These are phyloP conservation scores for Pterois miles DNA, from an alignment of 2,797 vertebrate species.

Conservation along the genomic window DNA sequence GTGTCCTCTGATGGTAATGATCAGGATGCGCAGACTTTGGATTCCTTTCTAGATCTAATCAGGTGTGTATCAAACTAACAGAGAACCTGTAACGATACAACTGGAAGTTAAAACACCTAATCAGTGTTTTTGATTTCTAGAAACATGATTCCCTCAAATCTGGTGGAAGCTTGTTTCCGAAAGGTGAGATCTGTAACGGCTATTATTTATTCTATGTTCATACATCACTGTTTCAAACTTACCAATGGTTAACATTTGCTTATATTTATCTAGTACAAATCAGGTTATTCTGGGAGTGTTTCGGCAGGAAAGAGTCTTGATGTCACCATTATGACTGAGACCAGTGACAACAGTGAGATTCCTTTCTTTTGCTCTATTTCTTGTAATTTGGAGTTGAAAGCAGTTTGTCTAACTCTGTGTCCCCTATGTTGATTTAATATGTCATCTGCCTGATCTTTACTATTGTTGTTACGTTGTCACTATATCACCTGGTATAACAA, in stretches of 20 bases:
- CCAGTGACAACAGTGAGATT: slow-evolving; percentile 21
- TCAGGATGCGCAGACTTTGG: slow-evolving; percentile 81
- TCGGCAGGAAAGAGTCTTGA: not conserved
- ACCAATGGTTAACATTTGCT: not conserved
- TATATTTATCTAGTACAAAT: slow-evolving; percentile 32
- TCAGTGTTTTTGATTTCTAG: slow-evolving; percentile 63
- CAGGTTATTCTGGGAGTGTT: slow-evolving; percentile 24
- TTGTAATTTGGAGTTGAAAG: not conserved
- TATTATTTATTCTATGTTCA: not conserved
- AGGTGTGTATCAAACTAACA: slow-evolving; percentile 72
- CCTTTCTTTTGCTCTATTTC: not conserved
- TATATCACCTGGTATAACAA: not conserved
- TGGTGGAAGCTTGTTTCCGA: slow-evolving; percentile 91
- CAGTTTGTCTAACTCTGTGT: not conserved
- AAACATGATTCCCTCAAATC: slow-evolving; percentile 89
- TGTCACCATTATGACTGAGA: not conserved
- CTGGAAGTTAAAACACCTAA: not conserved
- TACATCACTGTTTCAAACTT: not conserved
- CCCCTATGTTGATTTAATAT: not conserved
- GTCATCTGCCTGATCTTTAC: not conserved
- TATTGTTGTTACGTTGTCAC: not conserved
- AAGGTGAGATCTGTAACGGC: slow-evolving; percentile 79
- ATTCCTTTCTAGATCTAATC: slow-evolving; percentile 89
- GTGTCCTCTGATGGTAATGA: slow-evolving; percentile 75
- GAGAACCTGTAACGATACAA: not conserved